Base-by-base conservation (phyloP, 2,113 vertebrate species). In the Heloderma charlesbogerti region DNA sequence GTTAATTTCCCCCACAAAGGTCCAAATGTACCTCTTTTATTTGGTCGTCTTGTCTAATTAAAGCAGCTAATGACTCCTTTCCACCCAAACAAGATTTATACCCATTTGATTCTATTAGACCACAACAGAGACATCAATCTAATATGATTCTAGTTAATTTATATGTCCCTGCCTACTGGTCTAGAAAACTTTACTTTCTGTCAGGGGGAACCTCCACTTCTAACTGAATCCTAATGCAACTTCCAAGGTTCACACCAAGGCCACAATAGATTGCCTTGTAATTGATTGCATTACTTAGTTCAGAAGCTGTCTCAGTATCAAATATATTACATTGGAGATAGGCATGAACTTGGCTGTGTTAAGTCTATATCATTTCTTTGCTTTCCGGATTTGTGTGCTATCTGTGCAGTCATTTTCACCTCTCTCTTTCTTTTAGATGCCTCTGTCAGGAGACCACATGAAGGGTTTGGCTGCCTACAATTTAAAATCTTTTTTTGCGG, bases 131-230 rank as follows among this genome's bases (percentile, higher is more conserved):
- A 4, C 29, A 91, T 89, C 92, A 92, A 84, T 93, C 66, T 66
- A 45, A 71, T 93, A 92, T 86, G 18, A 69, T 86, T 94, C 92
- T 71, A 91, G 12, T 31, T 80, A n/a, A 90, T 91, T 94, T 94
- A 84, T 90, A 8, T 92, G 69, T 88, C 93, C 92, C 67, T 91
- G 89, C 91, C 51, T 91, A 92, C 75, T 84, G 89, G 84, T 54
- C 92, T 92, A 95, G 93, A 95, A 96, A 96, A 96, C 90, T 79
- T 85, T 78, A 84, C 72, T 92, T 94, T 94, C 91, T 93, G 93
- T 84, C 66, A 87, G 92, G 87, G 91, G 83, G 95, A 94, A 92
- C 83, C 88, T 88, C 63, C 0, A 0, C 86, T 22, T 92, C 51
- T 60, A 94, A 92, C 13, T 31, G 45, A 89, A 91, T 90, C 78